A percentile compares a stretch with the other conserved stretches of the same genome.
These are phyloP conservation scores for Ctenopoma multispine DNA, from an alignment of 2,797 vertebrate species.

Conservation along the genomic window DNA sequence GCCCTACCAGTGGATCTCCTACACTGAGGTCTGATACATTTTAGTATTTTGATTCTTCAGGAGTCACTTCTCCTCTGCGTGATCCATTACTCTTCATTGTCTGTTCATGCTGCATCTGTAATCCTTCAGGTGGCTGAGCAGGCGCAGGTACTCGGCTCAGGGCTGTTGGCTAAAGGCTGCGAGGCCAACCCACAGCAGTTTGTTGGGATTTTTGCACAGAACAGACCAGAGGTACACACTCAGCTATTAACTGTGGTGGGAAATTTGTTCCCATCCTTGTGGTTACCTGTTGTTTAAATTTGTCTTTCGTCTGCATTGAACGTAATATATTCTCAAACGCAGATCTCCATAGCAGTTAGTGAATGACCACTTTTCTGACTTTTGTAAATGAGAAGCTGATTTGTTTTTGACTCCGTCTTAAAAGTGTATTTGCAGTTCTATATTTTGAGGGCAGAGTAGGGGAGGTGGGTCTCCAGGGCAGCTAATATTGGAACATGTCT, in stretches of 20 bases:
- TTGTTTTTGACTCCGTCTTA: constrained; percentile 5
- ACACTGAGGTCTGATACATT: constrained; percentile 77
- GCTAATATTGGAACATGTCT: constrained; percentile 34
- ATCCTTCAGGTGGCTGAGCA: constrained; percentile 80
- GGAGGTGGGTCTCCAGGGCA: constrained; percentile 45
- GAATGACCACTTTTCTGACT: not conserved
- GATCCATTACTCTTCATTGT: not conserved
- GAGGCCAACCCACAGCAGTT: constrained; percentile 81
- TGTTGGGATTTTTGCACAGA: constrained; percentile 85
- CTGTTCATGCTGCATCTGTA: constrained; percentile 27
- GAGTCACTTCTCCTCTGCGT: not conserved
- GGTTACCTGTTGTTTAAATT: not conserved
- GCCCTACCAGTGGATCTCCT: constrained; percentile 87
- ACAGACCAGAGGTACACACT: constrained; percentile 84
- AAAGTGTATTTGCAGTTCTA: constrained; percentile 31
- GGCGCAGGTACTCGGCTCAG: constrained; percentile 84
- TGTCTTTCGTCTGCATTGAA: not conserved
- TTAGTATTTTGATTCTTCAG: not conserved
- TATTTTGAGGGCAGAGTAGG: constrained; percentile 21
- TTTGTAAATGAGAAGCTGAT: constrained; percentile 4
- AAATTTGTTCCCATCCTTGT: not conserved
- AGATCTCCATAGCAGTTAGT: not conserved
- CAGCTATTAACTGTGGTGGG: too few relatives aligned
- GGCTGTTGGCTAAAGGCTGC: constrained; percentile 84
- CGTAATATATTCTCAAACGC: not conserved